Percentiles rank a stretch among this genome's conserved stretches.
phyloP scores from a whole-genome alignment of 2,113 vertebrate species.

The Pseudopipra pipra region DNA sequence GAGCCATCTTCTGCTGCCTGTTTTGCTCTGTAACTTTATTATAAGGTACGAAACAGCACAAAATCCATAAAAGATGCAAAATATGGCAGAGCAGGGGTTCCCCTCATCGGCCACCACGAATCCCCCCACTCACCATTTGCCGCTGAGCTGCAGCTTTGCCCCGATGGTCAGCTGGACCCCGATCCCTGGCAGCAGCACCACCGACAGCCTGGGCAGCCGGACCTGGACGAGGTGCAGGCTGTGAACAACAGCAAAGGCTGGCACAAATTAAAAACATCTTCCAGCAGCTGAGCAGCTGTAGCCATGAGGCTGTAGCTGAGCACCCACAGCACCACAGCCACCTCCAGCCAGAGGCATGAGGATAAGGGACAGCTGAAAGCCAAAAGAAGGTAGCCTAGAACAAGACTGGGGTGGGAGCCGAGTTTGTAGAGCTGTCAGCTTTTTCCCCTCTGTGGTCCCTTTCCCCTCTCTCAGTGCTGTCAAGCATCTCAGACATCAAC shows the following conservation, averaged over 20 bases:
- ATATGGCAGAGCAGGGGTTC: accelerated
- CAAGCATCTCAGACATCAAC: not conserved
- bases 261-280: not conserved
- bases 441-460: not conserved
- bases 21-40: not conserved
- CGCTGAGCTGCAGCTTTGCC: not conserved
- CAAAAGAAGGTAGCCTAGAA: not conserved
- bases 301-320: not conserved
- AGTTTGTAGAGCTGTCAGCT: accelerated
- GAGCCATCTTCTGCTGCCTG: not conserved
- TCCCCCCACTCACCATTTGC: conserved; percentile 16
- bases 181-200: not conserved
- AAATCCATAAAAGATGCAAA: not conserved
- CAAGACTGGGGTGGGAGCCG: not conserved
- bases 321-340: not conserved
- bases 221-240: conserved; percentile 19
- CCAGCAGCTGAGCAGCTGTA: not conserved
- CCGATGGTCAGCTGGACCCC: not conserved
- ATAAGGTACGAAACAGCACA: not conserved
- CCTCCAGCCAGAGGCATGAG: not conserved
- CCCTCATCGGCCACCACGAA: accelerated
- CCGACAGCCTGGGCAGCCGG: not conserved
- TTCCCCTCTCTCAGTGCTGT: not conserved
- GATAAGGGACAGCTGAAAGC: not conserved
- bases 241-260: not conserved